Evolutionary conservation across 2,113 vertebrate species (phyloP), one percentile per base, ranked within the genome.

Genomic region (Dipodomys spectabilis): DNA sequence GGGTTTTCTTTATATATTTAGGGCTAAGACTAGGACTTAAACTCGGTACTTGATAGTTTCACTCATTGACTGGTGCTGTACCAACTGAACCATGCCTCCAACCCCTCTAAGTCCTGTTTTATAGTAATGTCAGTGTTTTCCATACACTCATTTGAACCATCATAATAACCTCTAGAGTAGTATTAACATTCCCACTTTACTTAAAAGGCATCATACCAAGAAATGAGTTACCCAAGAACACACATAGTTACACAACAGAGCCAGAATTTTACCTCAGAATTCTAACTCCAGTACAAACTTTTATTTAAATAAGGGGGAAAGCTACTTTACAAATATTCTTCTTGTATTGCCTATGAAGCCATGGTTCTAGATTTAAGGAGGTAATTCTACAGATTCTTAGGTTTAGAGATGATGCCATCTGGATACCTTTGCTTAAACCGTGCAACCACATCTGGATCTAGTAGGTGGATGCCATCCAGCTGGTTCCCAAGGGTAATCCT

Each of bases 401-500:
- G 98, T 97, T 99, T 99, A 95, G 99, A 99, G 96, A 99, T 99
- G 94, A 99, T 98, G 30, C 99, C 99, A 25, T 99, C 99, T 7
- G 99, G 99, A 94, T 99, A 99, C 4, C 98, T 98, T 93, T 99
- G 98, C 98, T 99, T 99, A 94, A 99, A 99, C 45, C 98, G 98
- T 53, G 98, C 98, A 82, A 99, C 99, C 1, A 99, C 99, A 23
- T 99, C 99, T 1, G 99, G 99, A 91, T 99, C 99, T 97, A 99
- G 92, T 49, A 99, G 97, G 86, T 99, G 99, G 94, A 99, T 99
- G 10, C 99, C 99, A 62, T 99, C 99, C 49, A 99, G 96, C 97
- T 99, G 99, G 97, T 99, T 99, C 91, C 99, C 99, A 16, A 99
- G 98, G 5, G 99, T 99, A 82, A 99, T 97, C 99, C 99, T 99